Evolutionary conservation across 2,113 vertebrate genomes (phyloP), one percentile per base, ranked within the genome.

Genomic region (Burhinus bistriatus): DNA sequence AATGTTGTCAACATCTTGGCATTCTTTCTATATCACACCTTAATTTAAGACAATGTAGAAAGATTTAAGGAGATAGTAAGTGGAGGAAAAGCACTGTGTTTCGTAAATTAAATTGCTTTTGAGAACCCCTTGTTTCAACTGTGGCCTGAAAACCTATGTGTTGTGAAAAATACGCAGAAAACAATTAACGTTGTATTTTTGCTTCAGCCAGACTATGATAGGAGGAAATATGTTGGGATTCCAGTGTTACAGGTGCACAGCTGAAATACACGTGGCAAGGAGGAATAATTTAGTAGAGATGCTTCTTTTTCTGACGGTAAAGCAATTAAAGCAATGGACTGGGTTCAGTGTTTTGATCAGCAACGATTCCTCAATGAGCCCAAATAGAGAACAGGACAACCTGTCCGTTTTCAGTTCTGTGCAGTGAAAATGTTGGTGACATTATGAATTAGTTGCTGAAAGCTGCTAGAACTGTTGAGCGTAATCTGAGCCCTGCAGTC

Each of bases 171-270:
- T 51, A 25, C 3, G 4, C n/a, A 84, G 78, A 73, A 85, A 71
- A 84, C n/a, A 34, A 23, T n/a, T 32, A 80, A 34, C 0, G 0
- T 3, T 15, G 11, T 49, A 19, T 51, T 84, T 83, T 79, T 76
- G 20, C 57, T 79, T 68, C 26, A 44, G 15, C 12, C n/a, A 38
- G 34, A 20, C 34, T 25, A 32, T 1, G 5, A 9, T 45, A 36
- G 26, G 15, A 79, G 22, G 38, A 20, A 87, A 59, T 9, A 83
- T 9, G 2, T 16, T 85, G 38, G 11, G 10, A 62, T 87, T 79
- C 15, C 51, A 68, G 26, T 69, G 65, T 62, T 78, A 38, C 30
- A 44, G n/a, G 40, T 40, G 38, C 26, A 55, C 29, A 79, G 54
- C 23, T 80, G 44, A 65, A 92, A 36, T 54, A 25, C 23, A 34